These are phyloP conservation scores for Drosophila pseudotakahashii DNA, from an alignment of 2,888 invertebrate species.

Conservation along the genomic window DNA sequence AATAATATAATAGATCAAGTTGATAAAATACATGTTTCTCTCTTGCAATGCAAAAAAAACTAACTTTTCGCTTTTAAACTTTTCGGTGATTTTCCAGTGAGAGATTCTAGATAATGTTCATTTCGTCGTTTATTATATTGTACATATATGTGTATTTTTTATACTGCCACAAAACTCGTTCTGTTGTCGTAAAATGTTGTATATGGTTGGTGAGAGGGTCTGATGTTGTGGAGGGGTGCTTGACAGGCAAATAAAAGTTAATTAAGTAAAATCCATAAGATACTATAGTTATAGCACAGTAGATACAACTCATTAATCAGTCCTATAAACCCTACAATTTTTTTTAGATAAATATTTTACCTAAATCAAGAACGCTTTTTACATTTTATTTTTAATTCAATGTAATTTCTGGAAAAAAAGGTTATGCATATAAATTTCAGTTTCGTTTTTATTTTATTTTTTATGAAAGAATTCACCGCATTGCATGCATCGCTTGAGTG, in stretches of 20 bases:
- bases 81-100: constrained; percentile 55
- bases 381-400: not conserved
- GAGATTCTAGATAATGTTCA: constrained; percentile 44
- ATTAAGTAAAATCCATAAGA: constrained; percentile 21
- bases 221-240: not conserved
- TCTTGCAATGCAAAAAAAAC: constrained; percentile 5
- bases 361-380: too few relatives aligned
- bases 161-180: constrained; percentile 56
- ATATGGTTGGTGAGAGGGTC: constrained; percentile 12
- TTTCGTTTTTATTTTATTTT: constrained; percentile 21
- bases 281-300: constrained; percentile 1
- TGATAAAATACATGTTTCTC: constrained; percentile 32
- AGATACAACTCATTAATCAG: not conserved
- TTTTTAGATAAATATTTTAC: not conserved
- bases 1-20: constrained; percentile 18
- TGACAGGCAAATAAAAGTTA: constrained; percentile 32
- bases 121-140: constrained; percentile 34
- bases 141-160: constrained; percentile 18
- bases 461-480: constrained; percentile 46
- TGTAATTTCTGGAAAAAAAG: not conserved
- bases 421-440: constrained; percentile 13
- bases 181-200: constrained; percentile 30
- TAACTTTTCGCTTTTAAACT: constrained; percentile 6
- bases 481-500: constrained; percentile 62
- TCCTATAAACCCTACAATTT: not conserved